phyloP scores from a whole-genome alignment of 2,113 vertebrate genomes.

The Ammodytes dubius region DNA sequence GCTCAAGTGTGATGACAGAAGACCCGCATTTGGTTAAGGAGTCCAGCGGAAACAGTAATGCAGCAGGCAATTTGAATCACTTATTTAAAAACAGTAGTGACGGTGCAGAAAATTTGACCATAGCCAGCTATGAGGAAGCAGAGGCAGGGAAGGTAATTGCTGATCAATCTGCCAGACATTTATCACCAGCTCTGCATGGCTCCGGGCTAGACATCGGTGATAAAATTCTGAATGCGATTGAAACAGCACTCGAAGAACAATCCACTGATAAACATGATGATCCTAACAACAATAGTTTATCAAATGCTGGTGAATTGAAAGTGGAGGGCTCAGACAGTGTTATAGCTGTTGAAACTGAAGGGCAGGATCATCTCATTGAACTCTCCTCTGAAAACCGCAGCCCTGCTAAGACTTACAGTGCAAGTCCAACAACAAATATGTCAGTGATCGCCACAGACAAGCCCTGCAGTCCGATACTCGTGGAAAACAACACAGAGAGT shows the following conservation, averaged over 20 bases:
- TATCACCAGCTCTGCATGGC: slow-evolving; percentile 37
- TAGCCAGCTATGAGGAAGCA: slow-evolving; percentile 27
- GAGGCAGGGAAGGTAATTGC: slow-evolving; percentile 54
- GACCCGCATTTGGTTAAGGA: slow-evolving; percentile 55
- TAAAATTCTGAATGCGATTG: slow-evolving; percentile 25
- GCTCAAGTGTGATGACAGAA: slow-evolving; percentile 55
- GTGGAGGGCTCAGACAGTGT: slow-evolving; percentile 11
- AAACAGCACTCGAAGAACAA: slow-evolving; percentile 38
- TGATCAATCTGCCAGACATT: slow-evolving; percentile 46
- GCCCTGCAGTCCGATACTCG: slow-evolving; percentile 66
- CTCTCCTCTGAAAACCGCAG: slow-evolving; percentile 28
- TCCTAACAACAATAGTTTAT: slow-evolving; percentile 21
- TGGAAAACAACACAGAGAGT: slow-evolving; percentile 57
- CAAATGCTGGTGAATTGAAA: slow-evolving; percentile 42
- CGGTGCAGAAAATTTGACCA: slow-evolving; percentile 18
- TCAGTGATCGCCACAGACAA: slow-evolving; percentile 61
- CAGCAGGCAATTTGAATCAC: slow-evolving; percentile 38
- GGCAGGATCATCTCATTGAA: slow-evolving; percentile 37
- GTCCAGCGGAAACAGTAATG: slow-evolving; percentile 44
- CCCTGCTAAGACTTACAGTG: slow-evolving; percentile 36
- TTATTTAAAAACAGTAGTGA: slow-evolving; percentile 48
- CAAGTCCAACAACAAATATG: slow-evolving; percentile 47
- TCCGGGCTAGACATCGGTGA: slow-evolving; percentile 28
- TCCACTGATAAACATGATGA: slow-evolving; percentile 20
- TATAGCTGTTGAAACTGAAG: slow-evolving; percentile 34